Conservation (phyloP, 2,797 vertebrate species). For the Neosilurus mollespiculum region DNA sequence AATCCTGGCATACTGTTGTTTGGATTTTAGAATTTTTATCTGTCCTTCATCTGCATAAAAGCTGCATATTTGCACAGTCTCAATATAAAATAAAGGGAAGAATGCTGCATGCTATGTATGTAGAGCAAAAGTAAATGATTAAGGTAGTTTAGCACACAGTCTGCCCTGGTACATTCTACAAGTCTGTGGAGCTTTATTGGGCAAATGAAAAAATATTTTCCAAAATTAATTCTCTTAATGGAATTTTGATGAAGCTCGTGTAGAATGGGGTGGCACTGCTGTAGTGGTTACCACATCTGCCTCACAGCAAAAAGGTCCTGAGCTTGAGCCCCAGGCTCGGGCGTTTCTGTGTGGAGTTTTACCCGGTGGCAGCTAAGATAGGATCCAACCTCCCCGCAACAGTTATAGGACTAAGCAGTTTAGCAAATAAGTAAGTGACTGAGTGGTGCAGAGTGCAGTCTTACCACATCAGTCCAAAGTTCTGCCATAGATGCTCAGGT, state of each 20-base stretch:
- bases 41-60: constrained; percentile 39
- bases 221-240: background rate
- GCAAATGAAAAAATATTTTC: background rate
- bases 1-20: constrained; percentile 36
- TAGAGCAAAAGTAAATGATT: background rate
- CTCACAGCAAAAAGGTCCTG: no score
- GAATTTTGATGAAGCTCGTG: background rate
- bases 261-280: background rate
- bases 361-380: no score
- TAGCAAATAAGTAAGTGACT: no score
- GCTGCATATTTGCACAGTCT: constrained; percentile 32
- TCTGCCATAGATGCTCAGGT: background rate
- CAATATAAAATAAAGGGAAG: constrained; percentile 25
- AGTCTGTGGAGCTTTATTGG: background rate
- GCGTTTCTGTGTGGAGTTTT: no score
- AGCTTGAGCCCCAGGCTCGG: no score
- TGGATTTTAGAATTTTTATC: constrained; percentile 37
- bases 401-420: no score
- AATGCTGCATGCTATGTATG: constrained; percentile 24
- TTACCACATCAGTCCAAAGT: background rate
- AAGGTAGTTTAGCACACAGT: background rate
- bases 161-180: background rate
- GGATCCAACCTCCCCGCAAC: no score
- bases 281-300: no score
- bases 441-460: background rate